Base-by-base conservation (phyloP, 2,888 invertebrate genomes). In the Crepidodera aurea region DNA sequence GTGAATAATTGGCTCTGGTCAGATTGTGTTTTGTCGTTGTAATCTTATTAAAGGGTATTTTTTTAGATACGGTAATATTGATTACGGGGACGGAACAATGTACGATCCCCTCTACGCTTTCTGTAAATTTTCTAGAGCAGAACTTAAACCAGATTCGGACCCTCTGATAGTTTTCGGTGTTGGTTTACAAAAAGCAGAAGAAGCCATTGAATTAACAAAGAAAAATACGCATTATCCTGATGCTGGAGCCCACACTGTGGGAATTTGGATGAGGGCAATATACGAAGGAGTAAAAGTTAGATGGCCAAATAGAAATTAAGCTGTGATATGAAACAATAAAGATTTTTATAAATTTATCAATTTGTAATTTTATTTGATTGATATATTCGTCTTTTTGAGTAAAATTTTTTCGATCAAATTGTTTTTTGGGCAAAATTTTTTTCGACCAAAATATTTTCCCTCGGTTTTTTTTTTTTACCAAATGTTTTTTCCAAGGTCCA, bases 11-110 rank as follows among this genome's bases (percentile, higher is more conserved):
- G n/a, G n/a, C n/a, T n/a, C n/a, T n/a, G n/a, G n/a, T n/a, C n/a
- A n/a, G n/a, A n/a, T n/a, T n/a, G n/a, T n/a, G n/a, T n/a, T n/a
- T n/a, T n/a, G n/a, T n/a, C n/a, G n/a, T n/a, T n/a, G n/a, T n/a
- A n/a, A n/a, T n/a, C n/a, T n/a, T n/a, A n/a, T n/a, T n/a, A n/a
- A n/a, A n/a, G n/a, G n/a, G n/a, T n/a, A n/a, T n/a, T n/a, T 39
- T 50, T 54, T 34, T 75, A 85, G 83, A 73, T 89, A 90, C 76
- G 87, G 88, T 34, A 84, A 85, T 64, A 87, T 88, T 0, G 81
- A 82, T 65, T 81, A 83, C 37, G 89, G 89, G 0, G 86, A 88
- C 69, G 82, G 88, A 65, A 89, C 90, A 8, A 85, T 91, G 87
- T 88, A 88, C 66, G 80, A 79, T 68, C 77, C 81, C 19, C 68